Conservation (phyloP, 2,888 invertebrate genomes). For the Melipona beecheii region DNA sequence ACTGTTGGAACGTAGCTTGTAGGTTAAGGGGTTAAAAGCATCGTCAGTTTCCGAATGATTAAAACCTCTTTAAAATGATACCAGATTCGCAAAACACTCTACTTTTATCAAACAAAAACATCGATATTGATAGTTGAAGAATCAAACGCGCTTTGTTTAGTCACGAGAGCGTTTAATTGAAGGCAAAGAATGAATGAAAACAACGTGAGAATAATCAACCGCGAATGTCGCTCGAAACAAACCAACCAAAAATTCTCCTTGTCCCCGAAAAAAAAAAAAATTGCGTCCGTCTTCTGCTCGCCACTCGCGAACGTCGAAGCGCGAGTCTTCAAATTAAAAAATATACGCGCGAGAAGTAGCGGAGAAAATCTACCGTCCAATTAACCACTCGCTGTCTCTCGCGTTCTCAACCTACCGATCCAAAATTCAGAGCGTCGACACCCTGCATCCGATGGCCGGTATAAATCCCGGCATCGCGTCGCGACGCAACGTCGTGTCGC, state of each 20-base stretch:
- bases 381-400: neutral
- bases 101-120: neutral
- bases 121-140: neutral
- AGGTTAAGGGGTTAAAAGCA: too few relatives aligned
- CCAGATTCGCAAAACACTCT: neutral
- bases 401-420: neutral
- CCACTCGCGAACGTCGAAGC: neutral
- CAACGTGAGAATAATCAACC: neutral
- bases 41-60: neutral
- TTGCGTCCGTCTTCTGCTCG: neutral
- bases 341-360: neutral
- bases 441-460: neutral
- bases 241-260: neutral
- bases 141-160: neutral
- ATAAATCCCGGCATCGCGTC: conserved; percentile 10
- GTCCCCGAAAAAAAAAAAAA: neutral
- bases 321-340: neutral
- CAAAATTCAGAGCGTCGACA: neutral
- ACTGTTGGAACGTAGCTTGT: too few relatives aligned
- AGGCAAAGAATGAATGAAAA: neutral
- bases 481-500: neutral
- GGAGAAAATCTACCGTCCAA: neutral
- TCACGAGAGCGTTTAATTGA: too few relatives aligned
- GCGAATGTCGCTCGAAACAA: neutral
- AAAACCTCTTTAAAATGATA: neutral